Base-by-base conservation (phyloP, 2,113 vertebrate species). In the Sialia sialis region DNA sequence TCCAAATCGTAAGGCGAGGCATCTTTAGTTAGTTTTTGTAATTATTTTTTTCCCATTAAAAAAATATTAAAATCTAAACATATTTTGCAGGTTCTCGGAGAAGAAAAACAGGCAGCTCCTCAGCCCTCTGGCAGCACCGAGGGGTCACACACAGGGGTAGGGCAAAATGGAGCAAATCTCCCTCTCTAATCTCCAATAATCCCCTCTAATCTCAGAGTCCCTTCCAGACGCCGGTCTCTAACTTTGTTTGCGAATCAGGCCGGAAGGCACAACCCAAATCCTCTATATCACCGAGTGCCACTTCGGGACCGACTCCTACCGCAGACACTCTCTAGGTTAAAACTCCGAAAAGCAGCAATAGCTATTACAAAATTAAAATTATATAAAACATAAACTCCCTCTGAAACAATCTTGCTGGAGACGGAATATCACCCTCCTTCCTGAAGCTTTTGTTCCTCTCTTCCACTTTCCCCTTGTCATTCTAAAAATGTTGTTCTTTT, bases 101-200 rank as follows among this genome's bases (percentile, higher is more conserved):
- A 34, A 85, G 26, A 46, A 74, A 64, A 70, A 10, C 43, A 85
- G 29, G 63, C 72, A 74, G 66, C 48, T 91, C 55, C 52, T 66
- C 56, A 52, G 72, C n/a, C 16, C 63, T 89, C 51, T 59, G 52
- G 48, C 74, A 41, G 84, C 44, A 80, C 73, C 16, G 22, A 67
- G 72, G 90, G 87, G 93, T 95, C 92, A 87, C 84, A 74, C 62
- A 60, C 44, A 46, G 86, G 82, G 91, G 91, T 87, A 88, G 83
- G 74, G 79, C 72, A 94, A 93, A 92, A 72, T 13, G 92, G 83
- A 95, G 90, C 86, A 90, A 89, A 89, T 85, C 86, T 95, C 78
- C 49, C 51, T 78, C 90, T 89, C 93, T 95, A 96, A 94, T 96
- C 95, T 96, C 93, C 77, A 96, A 89, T 96, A 94, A 96, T 95